Evolutionary conservation across 2,113 vertebrate genomes (phyloP).

Genomic region (Pollachius pollachius): DNA sequence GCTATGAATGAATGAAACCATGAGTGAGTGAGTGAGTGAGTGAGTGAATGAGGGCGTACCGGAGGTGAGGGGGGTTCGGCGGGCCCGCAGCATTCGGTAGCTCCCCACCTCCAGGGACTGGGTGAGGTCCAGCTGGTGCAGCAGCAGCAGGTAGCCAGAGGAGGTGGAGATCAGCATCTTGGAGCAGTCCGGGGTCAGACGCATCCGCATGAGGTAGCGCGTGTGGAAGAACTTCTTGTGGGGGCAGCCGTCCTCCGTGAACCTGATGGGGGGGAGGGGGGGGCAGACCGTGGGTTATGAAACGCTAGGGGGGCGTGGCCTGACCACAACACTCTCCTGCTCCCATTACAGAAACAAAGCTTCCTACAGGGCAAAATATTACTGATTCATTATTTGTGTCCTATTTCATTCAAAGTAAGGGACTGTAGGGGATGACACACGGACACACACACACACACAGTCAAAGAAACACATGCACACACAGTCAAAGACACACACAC

Average conservation of each 20-base stretch:
- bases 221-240: conserved; percentile 99
- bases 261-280: conserved; percentile 68
- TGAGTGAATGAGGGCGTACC: conserved; percentile 63
- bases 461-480: no score
- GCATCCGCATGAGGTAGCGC: conserved; percentile 97
- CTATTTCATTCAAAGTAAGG: no score
- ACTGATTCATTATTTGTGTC: no score
- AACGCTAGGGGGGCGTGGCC: no score
- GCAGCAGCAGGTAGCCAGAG: conserved; percentile 95
- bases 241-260: conserved; percentile 96
- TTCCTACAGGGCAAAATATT: no score
- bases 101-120: conserved; percentile 97
- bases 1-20: no score
- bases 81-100: conserved; percentile 91
- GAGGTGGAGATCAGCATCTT: conserved; percentile 99
- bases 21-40: no score
- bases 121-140: conserved; percentile 96
- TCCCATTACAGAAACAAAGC: no score
- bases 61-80: conserved; percentile 87
- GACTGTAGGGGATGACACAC: no score
- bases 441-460: no score
- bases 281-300: not conserved
- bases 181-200: conserved; percentile 96
- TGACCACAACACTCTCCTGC: no score
- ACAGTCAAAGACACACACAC: no score